These are phyloP conservation scores for Hyperoplus lanceolatus DNA, from an alignment of 2,797 vertebrate genomes.

Conservation along the genomic window DNA sequence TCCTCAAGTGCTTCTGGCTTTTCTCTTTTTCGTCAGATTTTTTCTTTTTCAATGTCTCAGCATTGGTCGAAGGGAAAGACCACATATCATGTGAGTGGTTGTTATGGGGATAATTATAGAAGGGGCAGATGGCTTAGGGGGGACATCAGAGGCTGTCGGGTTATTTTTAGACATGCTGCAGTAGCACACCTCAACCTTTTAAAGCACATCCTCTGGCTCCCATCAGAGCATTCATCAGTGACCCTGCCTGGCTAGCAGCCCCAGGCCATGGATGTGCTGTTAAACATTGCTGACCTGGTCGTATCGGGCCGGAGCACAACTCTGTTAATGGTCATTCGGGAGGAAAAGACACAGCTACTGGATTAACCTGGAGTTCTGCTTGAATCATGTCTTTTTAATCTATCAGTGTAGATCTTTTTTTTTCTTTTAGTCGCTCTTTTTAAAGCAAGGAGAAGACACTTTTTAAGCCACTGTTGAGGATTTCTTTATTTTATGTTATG, in stretches of 20 bases:
- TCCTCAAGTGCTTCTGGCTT: no score
- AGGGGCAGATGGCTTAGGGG: slow-evolving; percentile 75
- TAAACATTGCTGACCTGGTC: slow-evolving; percentile 62
- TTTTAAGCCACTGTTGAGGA: neutral
- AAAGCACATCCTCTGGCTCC: slow-evolving; percentile 70
- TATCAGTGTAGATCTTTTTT: neutral
- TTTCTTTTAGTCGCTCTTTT: neutral
- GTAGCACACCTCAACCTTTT: slow-evolving; percentile 74
- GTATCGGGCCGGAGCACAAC: slow-evolving; percentile 34
- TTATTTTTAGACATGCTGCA: slow-evolving; percentile 81
- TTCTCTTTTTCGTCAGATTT: no score
- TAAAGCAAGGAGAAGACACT: neutral
- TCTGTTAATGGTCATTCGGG: slow-evolving; percentile 54
- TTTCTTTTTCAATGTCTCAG: no score
- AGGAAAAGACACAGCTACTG: slow-evolving; percentile 24
- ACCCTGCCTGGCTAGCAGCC: slow-evolving; percentile 33
- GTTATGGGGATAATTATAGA: slow-evolving; percentile 82
- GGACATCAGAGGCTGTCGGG: slow-evolving; percentile 61
- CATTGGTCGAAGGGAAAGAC: slow-evolving; percentile 56
- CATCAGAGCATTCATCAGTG: slow-evolving; percentile 64
- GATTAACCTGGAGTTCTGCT: neutral
- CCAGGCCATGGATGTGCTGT: slow-evolving; percentile 44
- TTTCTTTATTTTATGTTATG: neutral
- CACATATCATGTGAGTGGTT: slow-evolving; percentile 73
- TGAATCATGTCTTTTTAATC: neutral